Base-by-base conservation (phyloP, 2,888 invertebrate species). In the Nemurella pictetii region DNA sequence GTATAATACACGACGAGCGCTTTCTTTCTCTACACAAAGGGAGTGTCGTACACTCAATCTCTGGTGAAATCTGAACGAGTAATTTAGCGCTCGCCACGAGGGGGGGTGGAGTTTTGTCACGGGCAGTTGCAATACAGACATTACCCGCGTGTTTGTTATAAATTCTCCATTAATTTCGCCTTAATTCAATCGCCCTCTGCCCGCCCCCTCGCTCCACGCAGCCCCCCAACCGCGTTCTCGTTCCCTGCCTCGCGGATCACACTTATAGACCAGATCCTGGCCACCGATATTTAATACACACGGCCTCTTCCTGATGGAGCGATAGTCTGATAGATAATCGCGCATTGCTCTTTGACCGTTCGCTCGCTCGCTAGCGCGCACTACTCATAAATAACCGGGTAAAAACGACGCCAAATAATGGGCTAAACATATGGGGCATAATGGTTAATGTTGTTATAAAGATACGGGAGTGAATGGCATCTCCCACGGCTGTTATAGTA, bases 381-480 rank as follows among this genome's bases (percentile, higher is more conserved):
- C 12, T 12, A 26, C n/a, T 30, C 78, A 30, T 78, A 30, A 78
- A 78, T 78, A 78, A 78, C 78, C 2, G 28, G 78, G 28, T 28
- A n/a, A 78, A 77, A 28, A 78, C 30, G 78, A 78, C 78, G 30
- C n/a, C 78, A 30, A 75, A 75, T 78, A 78, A 78, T 78, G 78
- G 30, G 2, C 78, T 28, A 78, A 78, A 78, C 78, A 78, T 78
- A 78, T 78, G 78, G 78, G 78, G n/a, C 28, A 78, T 78, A 78
- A 78, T 78, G 78, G 78, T n/a, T 78, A 78, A 78, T 78, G 78
- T 78, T 30, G 78, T 78, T 78, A 78, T 78, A 78, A 78, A 78
- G 78, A 78, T 78, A 78, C 27, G 78, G n/a, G 28, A 78, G 78
- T n/a, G 78, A 78, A 28, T 28, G 29, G 78, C 30, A 28, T 78